phyloP scores from a whole-genome alignment of 2,888 invertebrate species.

The Podotricha telesiphe region DNA sequence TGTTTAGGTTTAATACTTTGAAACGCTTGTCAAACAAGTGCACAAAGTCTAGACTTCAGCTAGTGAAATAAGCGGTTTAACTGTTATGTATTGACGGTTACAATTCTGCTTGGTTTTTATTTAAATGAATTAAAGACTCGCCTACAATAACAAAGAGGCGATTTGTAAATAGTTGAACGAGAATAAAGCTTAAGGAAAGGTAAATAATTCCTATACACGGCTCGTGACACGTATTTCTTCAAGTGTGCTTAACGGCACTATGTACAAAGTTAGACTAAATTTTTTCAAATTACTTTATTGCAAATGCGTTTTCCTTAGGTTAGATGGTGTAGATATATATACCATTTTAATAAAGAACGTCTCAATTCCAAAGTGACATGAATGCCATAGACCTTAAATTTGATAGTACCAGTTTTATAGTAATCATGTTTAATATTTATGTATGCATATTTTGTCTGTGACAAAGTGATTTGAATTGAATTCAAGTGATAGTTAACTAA shows the following conservation, averaged over 20 bases:
- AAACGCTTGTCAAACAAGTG: conserved; percentile 80
- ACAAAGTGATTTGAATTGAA: conserved; percentile 10
- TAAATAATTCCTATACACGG: conserved; percentile 42
- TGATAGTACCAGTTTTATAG: conserved; percentile 8
- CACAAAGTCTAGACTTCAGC: conserved; percentile 70
- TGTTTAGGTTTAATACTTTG: conserved; percentile 61
- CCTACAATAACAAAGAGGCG: conserved; percentile 24
- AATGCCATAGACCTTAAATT: conserved; percentile 4
- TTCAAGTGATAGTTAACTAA: neutral
- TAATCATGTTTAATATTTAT: neutral
- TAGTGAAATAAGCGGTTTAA: conserved; percentile 58
- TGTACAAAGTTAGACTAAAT: conserved; percentile 44
- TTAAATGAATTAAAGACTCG: conserved; percentile 33
- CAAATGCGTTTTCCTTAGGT: conserved; percentile 1
- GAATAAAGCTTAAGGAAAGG: conserved; percentile 38
- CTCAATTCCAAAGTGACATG: conserved; percentile 6
- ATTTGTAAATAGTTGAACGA: conserved; percentile 37
- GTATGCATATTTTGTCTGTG: conserved; percentile 10
- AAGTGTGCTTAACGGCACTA: conserved; percentile 35
- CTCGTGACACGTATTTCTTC: conserved; percentile 42
- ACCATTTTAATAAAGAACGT: neutral
- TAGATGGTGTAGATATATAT: conserved; percentile 2
- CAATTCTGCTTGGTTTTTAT: conserved; percentile 33
- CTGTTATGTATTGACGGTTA: conserved; percentile 54
- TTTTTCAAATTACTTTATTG: conserved; percentile 12